Evolutionary conservation across 2,797 vertebrate genomes (phyloP).

Genomic region (Rhabdophis nuchalis): DNA sequence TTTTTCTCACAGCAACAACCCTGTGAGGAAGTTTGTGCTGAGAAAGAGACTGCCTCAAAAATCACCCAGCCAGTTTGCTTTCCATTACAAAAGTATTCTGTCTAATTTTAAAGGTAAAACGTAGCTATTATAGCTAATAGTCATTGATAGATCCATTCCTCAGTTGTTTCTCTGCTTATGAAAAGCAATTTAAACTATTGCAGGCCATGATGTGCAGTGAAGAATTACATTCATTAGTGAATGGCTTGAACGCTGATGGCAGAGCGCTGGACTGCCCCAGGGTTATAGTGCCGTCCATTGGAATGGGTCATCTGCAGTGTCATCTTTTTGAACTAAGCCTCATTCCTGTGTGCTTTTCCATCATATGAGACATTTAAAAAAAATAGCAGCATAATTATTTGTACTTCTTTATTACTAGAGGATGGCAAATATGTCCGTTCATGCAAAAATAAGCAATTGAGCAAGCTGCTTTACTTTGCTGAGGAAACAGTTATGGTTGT

Average conservation of each 20-base stretch:
- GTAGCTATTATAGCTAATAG: not conserved
- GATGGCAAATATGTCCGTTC: conserved; percentile 44
- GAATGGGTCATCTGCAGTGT: not conserved
- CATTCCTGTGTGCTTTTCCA: not conserved
- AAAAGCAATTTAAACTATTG: not conserved
- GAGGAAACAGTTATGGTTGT: conserved; percentile 50
- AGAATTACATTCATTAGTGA: not conserved
- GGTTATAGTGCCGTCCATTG: not conserved
- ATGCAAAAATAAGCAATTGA: conserved; percentile 53
- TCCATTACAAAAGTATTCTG: not conserved
- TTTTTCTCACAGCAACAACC: not conserved
- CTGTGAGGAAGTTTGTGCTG: not conserved
- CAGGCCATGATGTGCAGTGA: not conserved
- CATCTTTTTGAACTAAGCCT: not conserved
- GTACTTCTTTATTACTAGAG: conserved; percentile 22
- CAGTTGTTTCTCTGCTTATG: not conserved
- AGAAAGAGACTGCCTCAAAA: not conserved
- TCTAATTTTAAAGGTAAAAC: not conserved
- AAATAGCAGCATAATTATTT: conserved; percentile 26
- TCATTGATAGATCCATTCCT: not conserved
- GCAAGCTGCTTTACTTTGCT: conserved; percentile 48
- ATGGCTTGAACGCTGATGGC: not conserved
- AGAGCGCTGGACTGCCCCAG: not conserved
- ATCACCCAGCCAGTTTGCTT: not conserved
- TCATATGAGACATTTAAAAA: not conserved